phyloP scores from a whole-genome alignment of 2,888 invertebrate genomes.

The Apomyelois bistriatella region DNA sequence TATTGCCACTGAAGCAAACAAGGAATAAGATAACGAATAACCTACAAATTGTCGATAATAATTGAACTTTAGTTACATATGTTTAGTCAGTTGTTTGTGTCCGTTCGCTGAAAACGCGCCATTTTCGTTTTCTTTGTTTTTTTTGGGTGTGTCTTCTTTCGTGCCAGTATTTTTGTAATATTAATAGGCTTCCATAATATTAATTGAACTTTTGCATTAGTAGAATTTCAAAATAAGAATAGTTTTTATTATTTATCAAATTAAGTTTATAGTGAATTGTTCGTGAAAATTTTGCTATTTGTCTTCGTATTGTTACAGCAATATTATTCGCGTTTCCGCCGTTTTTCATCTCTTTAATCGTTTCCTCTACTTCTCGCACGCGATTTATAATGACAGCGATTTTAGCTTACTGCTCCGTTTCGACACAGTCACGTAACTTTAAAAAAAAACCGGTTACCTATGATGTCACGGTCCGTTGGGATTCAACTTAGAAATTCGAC shows the following conservation, averaged over 20 bases:
- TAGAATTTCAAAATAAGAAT: background rate
- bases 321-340: slow-evolving; percentile 14
- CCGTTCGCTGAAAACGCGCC: background rate
- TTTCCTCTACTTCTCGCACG: slow-evolving; percentile 25
- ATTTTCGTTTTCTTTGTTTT: background rate
- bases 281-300: slow-evolving; percentile 1
- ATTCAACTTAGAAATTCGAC: slow-evolving; percentile 28
- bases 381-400: slow-evolving; percentile 16
- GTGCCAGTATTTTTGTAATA: background rate
- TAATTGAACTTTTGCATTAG: background rate
- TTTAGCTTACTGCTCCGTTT: slow-evolving; percentile 16
- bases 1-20: background rate
- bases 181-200: background rate
- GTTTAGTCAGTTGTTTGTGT: background rate
- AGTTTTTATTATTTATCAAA: too few species aligned
- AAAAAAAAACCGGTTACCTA: slow-evolving; percentile 24
- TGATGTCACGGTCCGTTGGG: slow-evolving; percentile 22
- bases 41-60: slow-evolving; percentile 11
- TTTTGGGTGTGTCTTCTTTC: background rate
- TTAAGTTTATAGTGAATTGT: background rate
- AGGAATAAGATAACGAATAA: slow-evolving; percentile 9
- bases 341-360: slow-evolving; percentile 20
- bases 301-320: slow-evolving; percentile 21
- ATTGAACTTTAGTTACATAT: background rate
- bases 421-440: slow-evolving; percentile 22